Percentiles rank a stretch among this genome's conserved stretches.
Conservation (phyloP, 1,140 invertebrate genomes). For the Ylistrum balloti region DNA sequence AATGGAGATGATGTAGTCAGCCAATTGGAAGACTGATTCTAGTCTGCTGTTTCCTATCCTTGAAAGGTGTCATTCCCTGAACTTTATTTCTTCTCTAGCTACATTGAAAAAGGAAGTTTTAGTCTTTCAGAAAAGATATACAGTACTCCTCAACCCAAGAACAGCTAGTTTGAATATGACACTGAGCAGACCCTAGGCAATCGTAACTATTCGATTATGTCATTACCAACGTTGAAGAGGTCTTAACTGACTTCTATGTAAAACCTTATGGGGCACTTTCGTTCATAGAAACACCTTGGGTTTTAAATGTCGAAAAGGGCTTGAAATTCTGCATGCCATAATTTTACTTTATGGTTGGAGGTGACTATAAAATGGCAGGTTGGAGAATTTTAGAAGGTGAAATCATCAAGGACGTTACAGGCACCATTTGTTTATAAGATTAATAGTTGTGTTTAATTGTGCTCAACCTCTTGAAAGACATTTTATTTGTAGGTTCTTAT, state of each 20-base stretch:
- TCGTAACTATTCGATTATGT: not conserved
- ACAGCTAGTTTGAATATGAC: not conserved
- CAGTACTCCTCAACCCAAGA: constrained; percentile 15
- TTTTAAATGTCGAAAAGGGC: constrained; percentile 27
- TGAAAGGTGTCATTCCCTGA: constrained; percentile 8
- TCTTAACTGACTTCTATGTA: constrained; percentile 34
- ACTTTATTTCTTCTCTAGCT: not conserved
- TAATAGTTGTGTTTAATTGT: not conserved
- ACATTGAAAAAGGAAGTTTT: not conserved
- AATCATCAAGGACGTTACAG: not conserved
- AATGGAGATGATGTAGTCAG: not conserved
- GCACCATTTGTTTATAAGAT: not conserved
- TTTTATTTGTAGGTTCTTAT: not conserved
- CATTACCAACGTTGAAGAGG: not conserved
- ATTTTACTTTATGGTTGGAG: constrained; percentile 10
- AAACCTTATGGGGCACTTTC: constrained; percentile 30
- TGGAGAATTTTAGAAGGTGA: not conserved
- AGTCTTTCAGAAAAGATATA: not conserved
- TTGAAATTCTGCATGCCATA: constrained; percentile 34
- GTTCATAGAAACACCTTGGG: constrained; percentile 33
- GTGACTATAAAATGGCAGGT: constrained; percentile 4
- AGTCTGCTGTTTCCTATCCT: constrained; percentile 1
- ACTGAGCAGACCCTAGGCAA: not conserved
- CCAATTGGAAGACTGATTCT: not conserved
- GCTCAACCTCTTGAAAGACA: not conserved